Percentiles rank a stretch among this genome's conserved stretches.
These are phyloP conservation scores for Caenorhabditis elegans DNA, from an alignment of 1,140 invertebrate genomes.

Conservation along the genomic window WBcel235 BX284605.5:13466501-13467000, in stretches of 20 bases:
- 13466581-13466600: neutral
- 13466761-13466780: neutral
- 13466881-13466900: conserved; percentile 12
- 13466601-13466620: neutral
- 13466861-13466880: neutral
- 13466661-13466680: neutral
- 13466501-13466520: neutral
- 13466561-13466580: neutral
- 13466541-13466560: conserved; percentile 1
- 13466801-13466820: neutral
- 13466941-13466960: neutral
- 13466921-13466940: neutral
- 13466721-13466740: neutral
- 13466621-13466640: conserved; percentile 3
- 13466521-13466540: neutral
- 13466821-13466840: neutral
- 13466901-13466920: neutral
- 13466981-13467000: neutral
- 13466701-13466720: neutral
- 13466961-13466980: neutral
- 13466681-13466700: neutral
- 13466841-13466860: neutral
- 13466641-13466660: neutral
- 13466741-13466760: neutral
- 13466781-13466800: neutral